A percentile compares a stretch with the other conserved stretches of the same genome.
phyloP scores from a whole-genome alignment of 2,888 invertebrate genomes.

The Drosophila neotestacea region DNA sequence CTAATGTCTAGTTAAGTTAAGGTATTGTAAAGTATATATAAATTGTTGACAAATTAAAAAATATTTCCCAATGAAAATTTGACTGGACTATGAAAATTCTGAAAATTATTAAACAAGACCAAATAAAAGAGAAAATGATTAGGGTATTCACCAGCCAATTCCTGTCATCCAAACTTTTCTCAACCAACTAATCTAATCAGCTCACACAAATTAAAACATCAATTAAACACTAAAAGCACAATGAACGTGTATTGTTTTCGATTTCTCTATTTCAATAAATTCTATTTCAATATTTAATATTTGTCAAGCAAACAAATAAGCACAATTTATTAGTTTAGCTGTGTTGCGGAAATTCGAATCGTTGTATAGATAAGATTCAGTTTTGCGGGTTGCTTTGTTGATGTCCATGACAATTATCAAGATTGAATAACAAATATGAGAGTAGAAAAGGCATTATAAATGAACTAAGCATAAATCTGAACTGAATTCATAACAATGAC shows the following conservation, averaged over 20 bases:
- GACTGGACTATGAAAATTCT: no score
- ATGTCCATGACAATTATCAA: slow-evolving; percentile 44
- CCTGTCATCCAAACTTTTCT: background rate
- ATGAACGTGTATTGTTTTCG: slow-evolving; percentile 15
- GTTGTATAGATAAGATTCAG: slow-evolving; percentile 50
- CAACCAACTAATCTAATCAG: background rate
- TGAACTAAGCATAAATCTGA: slow-evolving; percentile 33
- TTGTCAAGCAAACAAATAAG: slow-evolving; percentile 21
- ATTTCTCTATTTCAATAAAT: slow-evolving; percentile 6
- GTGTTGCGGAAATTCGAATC: slow-evolving; percentile 35
- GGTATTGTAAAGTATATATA: no score
- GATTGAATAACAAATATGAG: slow-evolving; percentile 48
- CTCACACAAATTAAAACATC: background rate
- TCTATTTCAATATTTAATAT: slow-evolving; percentile 20
- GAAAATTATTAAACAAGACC: no score
- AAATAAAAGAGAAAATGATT: no score
- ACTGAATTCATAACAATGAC: slow-evolving; percentile 42
- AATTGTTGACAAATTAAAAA: no score
- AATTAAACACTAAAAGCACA: slow-evolving; percentile 3
- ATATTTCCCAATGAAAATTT: no score
- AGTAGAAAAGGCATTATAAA: slow-evolving; percentile 16
- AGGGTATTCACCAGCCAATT: no score
- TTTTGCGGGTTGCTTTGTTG: slow-evolving; percentile 15
- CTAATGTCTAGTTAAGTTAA: no score
- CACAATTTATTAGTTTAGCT: slow-evolving; percentile 56